Percentiles rank a stretch among this genome's conserved stretches.
phyloP scores from a whole-genome alignment of 2,797 vertebrate species.

The Sebastes vulpes region DNA sequence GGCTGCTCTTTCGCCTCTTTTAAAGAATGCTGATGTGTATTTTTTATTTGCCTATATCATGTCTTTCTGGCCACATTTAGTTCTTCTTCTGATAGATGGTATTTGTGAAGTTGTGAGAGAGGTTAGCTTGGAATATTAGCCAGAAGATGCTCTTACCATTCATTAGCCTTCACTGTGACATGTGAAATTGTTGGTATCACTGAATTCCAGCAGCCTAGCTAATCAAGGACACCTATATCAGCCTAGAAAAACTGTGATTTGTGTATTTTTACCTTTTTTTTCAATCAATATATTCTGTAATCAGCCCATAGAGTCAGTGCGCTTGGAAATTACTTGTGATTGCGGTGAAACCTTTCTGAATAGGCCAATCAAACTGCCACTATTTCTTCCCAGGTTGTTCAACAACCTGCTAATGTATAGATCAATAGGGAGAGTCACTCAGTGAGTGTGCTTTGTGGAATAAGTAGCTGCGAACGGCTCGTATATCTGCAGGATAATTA shows the following conservation, averaged over 20 bases:
- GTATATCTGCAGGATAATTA: slow-evolving; percentile 2
- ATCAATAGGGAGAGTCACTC: slow-evolving; percentile 14
- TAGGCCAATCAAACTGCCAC: slow-evolving; percentile 13
- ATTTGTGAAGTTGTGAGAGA: not conserved
- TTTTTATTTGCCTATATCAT: not conserved
- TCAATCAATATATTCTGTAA: not conserved
- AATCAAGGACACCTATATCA: not conserved
- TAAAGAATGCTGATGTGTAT: not conserved
- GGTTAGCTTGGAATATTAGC: not conserved
- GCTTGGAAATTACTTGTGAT: not conserved
- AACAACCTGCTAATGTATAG: slow-evolving; percentile 16
- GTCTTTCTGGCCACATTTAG: not conserved
- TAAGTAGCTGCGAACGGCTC: not conserved
- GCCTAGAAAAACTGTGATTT: not conserved
- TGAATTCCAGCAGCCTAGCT: not conserved
- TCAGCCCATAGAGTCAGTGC: not conserved
- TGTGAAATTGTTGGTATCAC: not conserved
- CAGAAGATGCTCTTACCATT: not conserved
- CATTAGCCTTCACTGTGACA: not conserved
- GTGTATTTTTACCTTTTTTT: not conserved
- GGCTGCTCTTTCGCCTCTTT: not conserved
- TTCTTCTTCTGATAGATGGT: too few species aligned
- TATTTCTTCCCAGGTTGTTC: slow-evolving; percentile 8
- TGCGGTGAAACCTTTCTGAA: slow-evolving; percentile 12
- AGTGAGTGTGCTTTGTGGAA: not conserved